These are phyloP conservation scores for Lucilia sericata DNA, from an alignment of 1,140 invertebrate species.

Conservation along the genomic window DNA sequence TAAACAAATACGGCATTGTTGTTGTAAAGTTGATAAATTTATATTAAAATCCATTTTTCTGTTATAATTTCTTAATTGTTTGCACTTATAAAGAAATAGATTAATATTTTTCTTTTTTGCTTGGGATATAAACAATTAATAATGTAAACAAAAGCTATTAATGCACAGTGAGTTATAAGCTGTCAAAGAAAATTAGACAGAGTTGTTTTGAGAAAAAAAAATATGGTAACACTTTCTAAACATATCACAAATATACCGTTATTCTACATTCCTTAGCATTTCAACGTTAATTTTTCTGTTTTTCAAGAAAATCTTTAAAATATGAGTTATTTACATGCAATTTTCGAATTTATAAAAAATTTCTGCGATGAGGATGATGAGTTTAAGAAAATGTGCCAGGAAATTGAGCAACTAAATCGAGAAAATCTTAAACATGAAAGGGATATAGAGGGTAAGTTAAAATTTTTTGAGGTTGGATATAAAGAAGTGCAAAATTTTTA, in stretches of 20 bases:
- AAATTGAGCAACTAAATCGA: not conserved
- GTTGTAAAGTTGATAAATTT: not conserved
- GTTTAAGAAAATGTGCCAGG: not conserved
- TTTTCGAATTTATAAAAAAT: not conserved
- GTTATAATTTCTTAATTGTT: too few species aligned
- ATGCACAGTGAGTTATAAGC: not conserved
- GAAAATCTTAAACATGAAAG: not conserved
- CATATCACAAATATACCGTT: not conserved
- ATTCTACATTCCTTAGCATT: not conserved
- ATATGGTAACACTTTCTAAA: not conserved
- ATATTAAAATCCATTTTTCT: not conserved
- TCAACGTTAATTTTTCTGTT: not conserved
- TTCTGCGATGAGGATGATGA: not conserved
- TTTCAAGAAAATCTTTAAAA: not conserved
- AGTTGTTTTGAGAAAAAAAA: not conserved
- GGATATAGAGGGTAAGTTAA: not conserved
- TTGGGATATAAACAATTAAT: not conserved
- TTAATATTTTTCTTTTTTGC: not conserved
- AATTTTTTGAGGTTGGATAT: not conserved
- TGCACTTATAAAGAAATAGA: not conserved
- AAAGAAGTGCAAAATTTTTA: too few species aligned
- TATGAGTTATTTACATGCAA: conserved; percentile 1
- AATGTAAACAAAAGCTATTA: conserved; percentile 14
- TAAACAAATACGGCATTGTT: conserved; percentile 45
- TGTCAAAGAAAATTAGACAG: not conserved